Evolutionary conservation across 2,888 invertebrate species (phyloP).

Genomic region (Acleris laterana): DNA sequence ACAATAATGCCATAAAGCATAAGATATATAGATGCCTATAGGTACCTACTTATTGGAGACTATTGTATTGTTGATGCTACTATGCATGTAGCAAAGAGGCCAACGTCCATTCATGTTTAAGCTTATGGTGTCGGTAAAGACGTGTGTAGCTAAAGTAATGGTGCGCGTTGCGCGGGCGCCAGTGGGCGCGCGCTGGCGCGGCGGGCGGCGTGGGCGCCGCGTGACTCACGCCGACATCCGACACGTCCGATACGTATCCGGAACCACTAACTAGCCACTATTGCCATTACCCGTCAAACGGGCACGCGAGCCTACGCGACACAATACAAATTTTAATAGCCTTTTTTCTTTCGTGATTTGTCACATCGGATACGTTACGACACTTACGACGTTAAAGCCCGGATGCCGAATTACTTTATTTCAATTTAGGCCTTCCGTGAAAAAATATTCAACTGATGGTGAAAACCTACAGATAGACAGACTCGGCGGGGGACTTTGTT

Average conservation of each 20-base stretch:
- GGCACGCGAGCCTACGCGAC: slow-evolving; percentile 69
- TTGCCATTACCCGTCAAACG: slow-evolving; percentile 66
- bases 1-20: slow-evolving; percentile 24
- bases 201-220: slow-evolving; percentile 68
- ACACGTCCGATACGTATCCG: slow-evolving; percentile 84
- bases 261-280: slow-evolving; percentile 81
- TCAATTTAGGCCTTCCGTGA: too few species aligned
- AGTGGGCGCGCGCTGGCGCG: slow-evolving; percentile 54
- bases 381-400: background rate
- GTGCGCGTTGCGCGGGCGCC: slow-evolving; percentile 42
- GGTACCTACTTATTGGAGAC: slow-evolving; percentile 24
- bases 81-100: slow-evolving; percentile 11
- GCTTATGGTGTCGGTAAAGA: slow-evolving; percentile 30
- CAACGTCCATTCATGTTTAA: slow-evolving; percentile 28
- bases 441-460: too few species aligned
- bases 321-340: slow-evolving; percentile 64
- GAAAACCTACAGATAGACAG: too few species aligned
- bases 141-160: slow-evolving; percentile 34
- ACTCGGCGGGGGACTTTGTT: too few species aligned
- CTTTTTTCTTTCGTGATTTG: slow-evolving; percentile 50
- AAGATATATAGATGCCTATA: background rate
- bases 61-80: slow-evolving; percentile 20
- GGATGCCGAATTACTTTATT: background rate
- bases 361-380: slow-evolving; percentile 25
- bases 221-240: slow-evolving; percentile 85